Percentiles rank a stretch among this genome's conserved stretches.
Conservation (phyloP, 2,888 invertebrate genomes). For the Eupithecia exiguata region DNA sequence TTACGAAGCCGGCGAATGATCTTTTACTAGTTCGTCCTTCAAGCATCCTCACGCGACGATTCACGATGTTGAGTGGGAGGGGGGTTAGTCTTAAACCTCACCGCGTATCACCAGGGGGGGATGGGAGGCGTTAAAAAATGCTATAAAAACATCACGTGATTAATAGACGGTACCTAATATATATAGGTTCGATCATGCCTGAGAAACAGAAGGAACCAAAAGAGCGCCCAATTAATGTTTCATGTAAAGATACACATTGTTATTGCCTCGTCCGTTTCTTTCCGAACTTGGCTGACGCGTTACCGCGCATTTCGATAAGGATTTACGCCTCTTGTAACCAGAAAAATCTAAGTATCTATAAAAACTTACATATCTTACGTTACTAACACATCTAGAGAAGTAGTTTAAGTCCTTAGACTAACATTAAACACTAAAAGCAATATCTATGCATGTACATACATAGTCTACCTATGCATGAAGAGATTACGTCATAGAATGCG, state of each 20-base stretch:
- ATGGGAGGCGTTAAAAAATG: no score
- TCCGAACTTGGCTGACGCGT: background rate
- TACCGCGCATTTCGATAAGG: background rate
- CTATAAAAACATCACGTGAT: no score
- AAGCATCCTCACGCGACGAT: no score
- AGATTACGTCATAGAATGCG: background rate
- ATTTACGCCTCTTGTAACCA: background rate
- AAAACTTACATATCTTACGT: background rate
- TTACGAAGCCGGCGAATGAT: no score
- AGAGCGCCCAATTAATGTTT: background rate
- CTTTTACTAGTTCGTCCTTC: no score
- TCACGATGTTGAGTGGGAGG: no score
- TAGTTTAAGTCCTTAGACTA: background rate
- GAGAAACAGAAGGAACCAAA: background rate
- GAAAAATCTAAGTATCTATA: background rate
- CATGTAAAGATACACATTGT: no score
- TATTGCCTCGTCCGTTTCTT: background rate
- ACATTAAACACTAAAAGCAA: background rate
- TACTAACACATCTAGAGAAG: background rate
- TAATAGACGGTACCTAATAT: no score
- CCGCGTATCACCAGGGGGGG: no score
- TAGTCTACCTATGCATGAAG: background rate
- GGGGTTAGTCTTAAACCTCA: no score
- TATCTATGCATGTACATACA: background rate
- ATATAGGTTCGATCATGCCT: background rate